Percentiles rank a stretch among this genome's conserved stretches.
These are phyloP conservation scores for Pogonocherus hispidulus DNA, from an alignment of 2,888 invertebrate genomes.

Conservation along the genomic window DNA sequence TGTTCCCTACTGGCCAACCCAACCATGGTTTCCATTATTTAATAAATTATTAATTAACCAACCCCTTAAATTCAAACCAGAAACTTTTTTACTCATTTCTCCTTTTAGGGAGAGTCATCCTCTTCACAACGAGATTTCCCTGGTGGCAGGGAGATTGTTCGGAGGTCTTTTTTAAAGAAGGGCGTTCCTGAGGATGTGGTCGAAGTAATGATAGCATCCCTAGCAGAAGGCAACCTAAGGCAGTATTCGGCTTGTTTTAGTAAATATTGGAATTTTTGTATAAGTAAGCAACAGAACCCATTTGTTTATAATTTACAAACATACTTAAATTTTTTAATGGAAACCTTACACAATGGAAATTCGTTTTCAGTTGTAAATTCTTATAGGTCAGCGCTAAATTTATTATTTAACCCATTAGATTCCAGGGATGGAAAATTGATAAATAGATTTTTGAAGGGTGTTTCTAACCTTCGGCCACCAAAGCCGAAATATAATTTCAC, in stretches of 20 bases:
- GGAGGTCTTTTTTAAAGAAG: slow-evolving; percentile 17
- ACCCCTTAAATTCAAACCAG: not conserved
- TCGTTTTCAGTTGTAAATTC: slow-evolving; percentile 8
- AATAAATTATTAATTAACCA: not conserved
- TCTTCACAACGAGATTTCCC: slow-evolving; percentile 29
- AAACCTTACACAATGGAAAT: not conserved
- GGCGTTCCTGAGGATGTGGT: slow-evolving; percentile 20
- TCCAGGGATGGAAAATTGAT: not conserved
- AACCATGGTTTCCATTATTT: not conserved
- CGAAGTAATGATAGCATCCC: slow-evolving; percentile 22
- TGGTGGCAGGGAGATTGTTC: slow-evolving; percentile 36
- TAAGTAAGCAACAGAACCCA: slow-evolving; percentile 4
- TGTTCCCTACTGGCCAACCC: not conserved
- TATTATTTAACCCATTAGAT: not conserved
- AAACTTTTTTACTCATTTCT: slow-evolving; percentile 17
- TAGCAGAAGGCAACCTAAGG: slow-evolving; percentile 23
- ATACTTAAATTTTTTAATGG: slow-evolving; percentile 27
- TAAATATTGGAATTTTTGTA: slow-evolving; percentile 30
- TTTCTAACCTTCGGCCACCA: not conserved
- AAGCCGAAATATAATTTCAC: not conserved
- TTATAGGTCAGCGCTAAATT: not conserved
- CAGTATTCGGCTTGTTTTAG: slow-evolving; percentile 31
- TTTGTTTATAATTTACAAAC: slow-evolving; percentile 22
- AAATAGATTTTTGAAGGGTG: slow-evolving; percentile 3
- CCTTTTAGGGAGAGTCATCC: slow-evolving; percentile 39